Base-by-base conservation (phyloP, 2,888 invertebrate genomes). In the Acanthosoma haemorrhoidale region DNA sequence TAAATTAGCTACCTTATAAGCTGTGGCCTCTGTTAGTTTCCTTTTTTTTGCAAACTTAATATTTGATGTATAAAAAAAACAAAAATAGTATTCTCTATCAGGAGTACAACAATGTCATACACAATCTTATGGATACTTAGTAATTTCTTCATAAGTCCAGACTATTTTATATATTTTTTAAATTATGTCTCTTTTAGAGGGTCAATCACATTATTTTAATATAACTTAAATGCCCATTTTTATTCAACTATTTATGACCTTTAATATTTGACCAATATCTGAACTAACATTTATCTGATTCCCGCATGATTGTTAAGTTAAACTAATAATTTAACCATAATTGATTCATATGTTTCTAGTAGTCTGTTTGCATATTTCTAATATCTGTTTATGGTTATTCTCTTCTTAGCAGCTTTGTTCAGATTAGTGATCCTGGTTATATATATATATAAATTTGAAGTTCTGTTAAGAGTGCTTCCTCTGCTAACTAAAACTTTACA, bases 191-290 rank as follows among this genome's bases (percentile, higher is more conserved):
- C 51, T 51, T 51, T 25, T 51, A 51, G 51, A 51, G 51, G 21
- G 25, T 51, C 51, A 51, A n/a, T 25, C 51, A 51, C 51, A 51
- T 25, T 51, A 51, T 51, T 51, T 51, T 25, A 25, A 51, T 51
- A 51, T 51, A 51, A 51, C 51, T 51, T 51, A 51, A 51, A n/a
- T 51, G 51, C 29, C 29, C 51, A 51, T 51, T 51, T 25, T n/a
- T 51, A 51, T 51, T 51, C n/a, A n/a, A n/a, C n/a, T 51, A 25
- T 51, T 51, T 25, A 51, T 51, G 51, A 25, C 51, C 51, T 51
- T 51, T 51, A 51, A 25, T 51, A 25, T n/a, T 51, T 13, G 51
- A 51, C 29, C 51, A 51, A 51, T 51, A 25, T 25, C 51, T 51
- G 51, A 51, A 51, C 51, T 51, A 51, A 51, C 51, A 51, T 51